These are phyloP conservation scores for Nibea albiflora DNA, from an alignment of 2,113 vertebrate species.

Conservation along the genomic window DNA sequence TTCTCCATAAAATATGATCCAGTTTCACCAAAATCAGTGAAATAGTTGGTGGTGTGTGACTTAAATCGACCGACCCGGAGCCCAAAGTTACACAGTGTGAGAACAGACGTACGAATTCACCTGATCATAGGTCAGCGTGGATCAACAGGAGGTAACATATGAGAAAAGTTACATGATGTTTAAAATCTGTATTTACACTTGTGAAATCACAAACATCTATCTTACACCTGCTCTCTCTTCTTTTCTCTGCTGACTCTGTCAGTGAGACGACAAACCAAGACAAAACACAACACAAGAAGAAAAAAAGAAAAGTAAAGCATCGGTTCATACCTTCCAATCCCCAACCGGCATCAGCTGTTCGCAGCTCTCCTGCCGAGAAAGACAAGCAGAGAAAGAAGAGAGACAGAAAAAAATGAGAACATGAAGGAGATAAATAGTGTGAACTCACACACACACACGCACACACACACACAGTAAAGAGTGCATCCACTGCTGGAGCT, in stretches of 20 bases:
- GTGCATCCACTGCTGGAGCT: constrained; percentile 33
- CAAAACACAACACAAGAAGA: neutral
- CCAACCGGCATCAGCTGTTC: constrained; percentile 89
- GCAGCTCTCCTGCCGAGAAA: constrained; percentile 87
- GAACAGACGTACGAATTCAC: no score
- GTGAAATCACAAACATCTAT: neutral
- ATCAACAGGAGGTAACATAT: no score
- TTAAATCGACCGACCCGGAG: no score
- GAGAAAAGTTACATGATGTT: no score
- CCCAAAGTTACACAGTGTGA: no score
- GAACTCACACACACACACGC: neutral
- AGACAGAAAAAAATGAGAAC: neutral
- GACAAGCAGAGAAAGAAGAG: constrained; percentile 28
- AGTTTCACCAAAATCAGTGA: no score
- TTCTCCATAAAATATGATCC: no score
- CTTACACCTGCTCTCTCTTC: neutral
- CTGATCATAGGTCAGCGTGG: no score
- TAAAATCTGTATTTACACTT: constrained; percentile 2
- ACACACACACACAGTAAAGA: neutral
- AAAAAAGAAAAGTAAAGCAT: neutral
- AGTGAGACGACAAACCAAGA: neutral
- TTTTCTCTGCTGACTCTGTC: neutral
- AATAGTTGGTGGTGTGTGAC: no score
- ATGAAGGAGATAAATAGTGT: neutral
- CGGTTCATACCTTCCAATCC: constrained; percentile 93